Evolutionary conservation across 2,888 invertebrate genomes (phyloP), one percentile per base, ranked within the genome.

Genomic region (Ceriagrion tenellum): DNA sequence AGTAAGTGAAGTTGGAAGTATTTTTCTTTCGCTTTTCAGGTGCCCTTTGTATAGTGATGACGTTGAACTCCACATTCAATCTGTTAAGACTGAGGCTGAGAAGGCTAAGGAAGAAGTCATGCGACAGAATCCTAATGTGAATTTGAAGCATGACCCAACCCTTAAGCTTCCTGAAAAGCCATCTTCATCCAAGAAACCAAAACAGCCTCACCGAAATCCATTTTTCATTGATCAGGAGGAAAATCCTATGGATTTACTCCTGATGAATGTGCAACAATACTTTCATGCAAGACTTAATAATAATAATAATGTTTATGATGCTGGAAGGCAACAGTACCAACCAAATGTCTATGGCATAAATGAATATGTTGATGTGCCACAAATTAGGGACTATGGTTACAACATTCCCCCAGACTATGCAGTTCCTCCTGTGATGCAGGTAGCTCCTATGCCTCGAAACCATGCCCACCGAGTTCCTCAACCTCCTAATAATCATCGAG

Each of bases 81-180:
- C 96, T 88, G 96, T 96, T 30, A 95, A 95, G 35, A 95, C 95
- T 40, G 96, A 95, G 56, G 96, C 96, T 0, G 95, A 95, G 40
- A 96, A 96, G 90, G 96, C 96, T 26, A 96, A 96, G 95, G 95
- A 96, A 59, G 96, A 96, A 81, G 89, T 96, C 40, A 95, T 95
- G 74, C 95, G 95, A 18, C 63, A 95, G 55, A 95, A 96, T 90
- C 96, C 96, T 16, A 74, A 95, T 18, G 95, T 96, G 4, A 95
- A 95, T 35, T 95, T 96, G 89, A 95, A 96, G 63, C 96, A 96
- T 81, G 96, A 96, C 90, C 96, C 96, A 16, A 96, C 96, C 90
- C 95, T 95, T 47, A 93, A 91, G 16, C 88, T 95, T 55, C 96
- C 96, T 26, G 63, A 55, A 56, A 88, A 69, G n/a, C 81, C 88